Evolutionary conservation across 2,113 vertebrate species (phyloP).

Genomic region (Ceuthmochares aereus): DNA sequence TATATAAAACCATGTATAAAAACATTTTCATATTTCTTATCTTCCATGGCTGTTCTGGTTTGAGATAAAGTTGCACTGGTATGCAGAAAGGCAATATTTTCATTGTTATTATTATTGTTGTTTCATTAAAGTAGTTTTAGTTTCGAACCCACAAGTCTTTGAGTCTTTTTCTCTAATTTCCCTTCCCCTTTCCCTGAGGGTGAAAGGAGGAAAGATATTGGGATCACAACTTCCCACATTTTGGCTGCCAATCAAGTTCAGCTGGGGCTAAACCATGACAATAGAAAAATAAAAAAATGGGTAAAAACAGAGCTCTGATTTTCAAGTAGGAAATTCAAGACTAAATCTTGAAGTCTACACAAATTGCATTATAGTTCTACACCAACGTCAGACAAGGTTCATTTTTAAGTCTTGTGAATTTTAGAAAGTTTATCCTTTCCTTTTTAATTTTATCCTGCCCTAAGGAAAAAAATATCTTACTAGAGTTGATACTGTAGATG

Average conservation of each 20-base stretch:
- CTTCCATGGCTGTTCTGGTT: background rate
- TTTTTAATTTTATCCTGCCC: background rate
- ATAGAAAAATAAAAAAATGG: fast-evolving
- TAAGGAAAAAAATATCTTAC: background rate
- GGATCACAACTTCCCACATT: no score
- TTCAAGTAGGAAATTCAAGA: background rate
- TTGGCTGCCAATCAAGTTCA: no score
- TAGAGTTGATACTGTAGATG: background rate
- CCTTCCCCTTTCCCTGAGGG: no score
- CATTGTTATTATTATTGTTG: no score
- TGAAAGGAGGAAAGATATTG: no score
- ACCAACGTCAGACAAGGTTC: background rate
- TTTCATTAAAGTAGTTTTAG: no score
- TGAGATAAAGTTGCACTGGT: no score
- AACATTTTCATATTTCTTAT: background rate
- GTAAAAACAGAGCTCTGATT: background rate
- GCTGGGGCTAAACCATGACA: no score
- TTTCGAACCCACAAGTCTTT: no score
- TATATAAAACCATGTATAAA: background rate
- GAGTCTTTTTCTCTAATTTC: no score
- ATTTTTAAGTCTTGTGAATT: background rate
- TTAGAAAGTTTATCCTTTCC: background rate
- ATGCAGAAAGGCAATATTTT: no score
- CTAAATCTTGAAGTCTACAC: background rate
- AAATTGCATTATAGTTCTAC: background rate